These are phyloP conservation scores for Anticlea derivata DNA, from an alignment of 2,888 invertebrate species.

Conservation along the genomic window DNA sequence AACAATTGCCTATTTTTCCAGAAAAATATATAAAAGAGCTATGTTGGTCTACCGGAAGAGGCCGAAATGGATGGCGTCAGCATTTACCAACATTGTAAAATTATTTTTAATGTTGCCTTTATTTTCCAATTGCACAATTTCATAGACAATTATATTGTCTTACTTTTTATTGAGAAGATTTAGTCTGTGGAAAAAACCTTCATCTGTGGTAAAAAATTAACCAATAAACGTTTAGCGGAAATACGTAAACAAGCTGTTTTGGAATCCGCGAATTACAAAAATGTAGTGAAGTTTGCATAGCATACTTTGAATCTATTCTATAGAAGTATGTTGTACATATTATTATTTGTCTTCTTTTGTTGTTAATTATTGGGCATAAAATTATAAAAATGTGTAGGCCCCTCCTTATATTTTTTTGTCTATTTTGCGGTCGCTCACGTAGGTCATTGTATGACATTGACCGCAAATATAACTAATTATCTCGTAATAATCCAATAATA, in stretches of 20 bases:
- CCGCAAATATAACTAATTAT: too few species aligned
- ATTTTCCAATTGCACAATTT: constrained; percentile 15
- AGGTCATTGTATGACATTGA: too few species aligned
- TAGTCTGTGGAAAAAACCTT: not conserved
- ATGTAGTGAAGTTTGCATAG: too few species aligned
- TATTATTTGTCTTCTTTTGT: too few species aligned
- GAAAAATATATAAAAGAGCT: not conserved
- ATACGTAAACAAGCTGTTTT: not conserved
- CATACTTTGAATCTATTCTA: too few species aligned
- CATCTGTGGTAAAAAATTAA: not conserved
- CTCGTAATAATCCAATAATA: too few species aligned
- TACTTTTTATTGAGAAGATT: not conserved
- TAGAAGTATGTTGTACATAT: too few species aligned
- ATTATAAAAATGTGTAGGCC: too few species aligned
- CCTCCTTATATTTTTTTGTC: too few species aligned
- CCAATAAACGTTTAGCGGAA: not conserved
- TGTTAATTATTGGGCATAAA: too few species aligned
- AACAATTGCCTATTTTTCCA: not conserved
- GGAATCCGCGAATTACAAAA: constrained; percentile 7
- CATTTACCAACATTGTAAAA: constrained; percentile 63
- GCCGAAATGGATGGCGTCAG: constrained; percentile 70
- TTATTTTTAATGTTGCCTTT: constrained; percentile 45
- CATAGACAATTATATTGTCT: constrained; percentile 11
- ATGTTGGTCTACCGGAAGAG: constrained; percentile 51
- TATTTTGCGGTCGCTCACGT: too few species aligned